These are phyloP conservation scores for Zoanthus gigantus DNA, from an alignment of 92 coral and sea anemone genomes.

Conservation along the genomic window DNA sequence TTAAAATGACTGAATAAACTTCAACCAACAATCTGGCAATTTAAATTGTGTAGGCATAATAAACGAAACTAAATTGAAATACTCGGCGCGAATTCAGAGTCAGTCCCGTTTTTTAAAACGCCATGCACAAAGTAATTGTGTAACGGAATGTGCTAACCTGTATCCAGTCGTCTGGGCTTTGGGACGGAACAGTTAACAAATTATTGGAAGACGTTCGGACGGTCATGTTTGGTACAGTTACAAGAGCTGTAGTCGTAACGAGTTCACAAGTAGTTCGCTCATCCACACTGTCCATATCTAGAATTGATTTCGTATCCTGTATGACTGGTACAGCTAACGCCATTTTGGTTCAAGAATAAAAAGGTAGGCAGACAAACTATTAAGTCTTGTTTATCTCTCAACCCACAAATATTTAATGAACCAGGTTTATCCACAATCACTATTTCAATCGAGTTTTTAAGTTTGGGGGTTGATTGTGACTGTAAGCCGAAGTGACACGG, in stretches of 20 bases:
- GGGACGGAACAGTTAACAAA: constrained; percentile 51
- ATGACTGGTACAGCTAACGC: constrained; percentile 92
- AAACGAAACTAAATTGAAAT: background rate
- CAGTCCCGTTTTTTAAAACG: background rate
- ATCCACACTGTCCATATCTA: constrained; percentile 62
- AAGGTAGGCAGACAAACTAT: background rate
- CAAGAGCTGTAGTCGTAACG: constrained; percentile 45
- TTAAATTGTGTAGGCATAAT: constrained; percentile 18
- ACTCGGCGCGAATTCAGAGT: constrained; percentile 13
- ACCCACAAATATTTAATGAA: constrained; percentile 37
- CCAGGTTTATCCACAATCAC: constrained; percentile 13
- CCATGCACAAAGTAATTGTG: background rate
- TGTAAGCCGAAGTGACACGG: background rate
- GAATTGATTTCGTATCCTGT: constrained; percentile 81
- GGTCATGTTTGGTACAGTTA: constrained; percentile 74
- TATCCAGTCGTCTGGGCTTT: constrained; percentile 74
- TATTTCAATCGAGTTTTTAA: constrained; percentile 6
- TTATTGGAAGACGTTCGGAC: constrained; percentile 54
- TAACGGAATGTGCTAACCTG: constrained; percentile 63
- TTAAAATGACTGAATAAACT: constrained; percentile 29
- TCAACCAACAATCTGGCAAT: constrained; percentile 11
- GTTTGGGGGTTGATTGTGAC: constrained; percentile 17
- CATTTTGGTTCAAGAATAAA: constrained; percentile 52
- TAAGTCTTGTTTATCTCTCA: constrained; percentile 36
- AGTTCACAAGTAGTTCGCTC: constrained; percentile 57